Conservation (phyloP, 2,113 vertebrate genomes). For the Eurypyga helias region DNA sequence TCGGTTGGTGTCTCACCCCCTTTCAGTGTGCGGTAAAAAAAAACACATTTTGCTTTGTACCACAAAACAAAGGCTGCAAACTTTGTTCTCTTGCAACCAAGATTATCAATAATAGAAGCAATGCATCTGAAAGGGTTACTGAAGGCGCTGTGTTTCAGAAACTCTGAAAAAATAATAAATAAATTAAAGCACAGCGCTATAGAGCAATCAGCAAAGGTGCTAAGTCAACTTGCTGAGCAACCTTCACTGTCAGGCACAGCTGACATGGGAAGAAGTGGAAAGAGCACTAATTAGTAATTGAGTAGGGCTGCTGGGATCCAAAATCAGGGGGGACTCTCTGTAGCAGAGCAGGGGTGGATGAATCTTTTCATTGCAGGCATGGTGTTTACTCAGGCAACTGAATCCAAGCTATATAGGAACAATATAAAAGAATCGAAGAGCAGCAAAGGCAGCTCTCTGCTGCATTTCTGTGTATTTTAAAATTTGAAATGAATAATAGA, state of each 20-base stretch:
- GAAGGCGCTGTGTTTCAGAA: neutral
- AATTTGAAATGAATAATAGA: neutral
- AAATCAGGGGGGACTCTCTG: neutral
- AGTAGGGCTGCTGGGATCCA: neutral
- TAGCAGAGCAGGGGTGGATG: conserved; percentile 4
- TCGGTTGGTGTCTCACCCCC: neutral
- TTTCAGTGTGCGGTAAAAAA: neutral
- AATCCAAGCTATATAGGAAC: neutral
- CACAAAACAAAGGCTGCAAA: neutral
- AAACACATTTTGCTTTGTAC: neutral
- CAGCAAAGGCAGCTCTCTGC: neutral
- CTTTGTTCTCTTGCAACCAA: neutral
- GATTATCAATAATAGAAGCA: neutral
- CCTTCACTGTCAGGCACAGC: conserved; percentile 41
- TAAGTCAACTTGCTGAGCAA: conserved; percentile 50
- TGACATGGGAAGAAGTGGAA: conserved; percentile 47
- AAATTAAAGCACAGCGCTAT: conserved; percentile 30
- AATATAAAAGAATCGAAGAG: neutral
- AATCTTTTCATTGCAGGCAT: conserved; percentile 15
- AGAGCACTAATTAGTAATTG: conserved; percentile 63
- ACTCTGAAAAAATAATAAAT: neutral
- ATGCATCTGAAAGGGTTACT: neutral
- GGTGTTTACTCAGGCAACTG: neutral
- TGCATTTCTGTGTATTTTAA: conserved; percentile 2
- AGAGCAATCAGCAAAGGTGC: conserved; percentile 65